Conservation (phyloP, 2,797 vertebrate species). For the Rhodeus uyekii region DNA sequence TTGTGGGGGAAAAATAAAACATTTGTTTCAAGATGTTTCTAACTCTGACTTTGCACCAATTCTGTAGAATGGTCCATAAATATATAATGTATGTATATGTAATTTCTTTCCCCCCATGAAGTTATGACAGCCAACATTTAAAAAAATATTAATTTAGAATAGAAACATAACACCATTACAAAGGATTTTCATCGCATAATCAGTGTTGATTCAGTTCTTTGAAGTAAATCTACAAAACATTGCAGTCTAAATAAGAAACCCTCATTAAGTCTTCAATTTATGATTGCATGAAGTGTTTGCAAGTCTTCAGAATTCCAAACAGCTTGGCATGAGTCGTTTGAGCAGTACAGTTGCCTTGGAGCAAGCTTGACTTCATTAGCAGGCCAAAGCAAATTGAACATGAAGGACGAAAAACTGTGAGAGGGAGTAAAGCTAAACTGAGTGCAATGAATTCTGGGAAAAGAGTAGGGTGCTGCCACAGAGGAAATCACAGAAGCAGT, state of each 20-base stretch:
- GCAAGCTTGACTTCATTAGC: constrained; percentile 66
- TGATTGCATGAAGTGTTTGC: constrained; percentile 20
- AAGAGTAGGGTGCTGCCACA: constrained; percentile 41
- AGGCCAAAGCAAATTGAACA: constrained; percentile 60
- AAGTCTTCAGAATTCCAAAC: constrained; percentile 27
- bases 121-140: neutral
- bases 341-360: constrained; percentile 55
- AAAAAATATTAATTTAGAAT: neutral
- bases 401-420: constrained; percentile 59
- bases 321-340: constrained; percentile 57
- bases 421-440: constrained; percentile 40
- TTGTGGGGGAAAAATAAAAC: too few species aligned
- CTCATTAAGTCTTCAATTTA: constrained; percentile 34
- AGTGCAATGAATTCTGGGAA: constrained; percentile 50
- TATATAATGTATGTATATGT: too few species aligned
- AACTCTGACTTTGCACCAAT: too few species aligned
- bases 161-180: neutral
- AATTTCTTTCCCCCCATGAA: too few species aligned
- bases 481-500: constrained; percentile 59
- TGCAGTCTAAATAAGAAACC: neutral
- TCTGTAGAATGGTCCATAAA: too few species aligned
- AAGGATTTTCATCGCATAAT: neutral
- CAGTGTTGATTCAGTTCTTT: constrained; percentile 13
- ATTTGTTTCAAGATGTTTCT: too few species aligned
- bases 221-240: constrained; percentile 7